phyloP scores from a whole-genome alignment of 2,888 invertebrate species.

The Falcaria lacertinaria region DNA sequence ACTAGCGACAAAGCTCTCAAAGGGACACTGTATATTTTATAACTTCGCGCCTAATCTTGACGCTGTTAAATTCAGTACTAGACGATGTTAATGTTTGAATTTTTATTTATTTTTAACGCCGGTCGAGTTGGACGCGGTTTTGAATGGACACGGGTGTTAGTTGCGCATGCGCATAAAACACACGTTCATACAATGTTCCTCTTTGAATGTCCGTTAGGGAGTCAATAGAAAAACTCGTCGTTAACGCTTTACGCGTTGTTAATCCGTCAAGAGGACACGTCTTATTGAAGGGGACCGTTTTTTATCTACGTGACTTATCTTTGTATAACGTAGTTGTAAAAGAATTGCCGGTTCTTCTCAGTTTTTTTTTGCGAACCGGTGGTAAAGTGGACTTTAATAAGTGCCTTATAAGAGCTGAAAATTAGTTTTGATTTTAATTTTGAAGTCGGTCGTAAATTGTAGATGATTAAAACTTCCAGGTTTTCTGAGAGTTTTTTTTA shows the following conservation, averaged over 20 bases:
- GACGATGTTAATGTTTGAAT: constrained; percentile 9
- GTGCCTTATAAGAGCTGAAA: no score
- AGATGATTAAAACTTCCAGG: no score
- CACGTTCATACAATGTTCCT: constrained; percentile 27
- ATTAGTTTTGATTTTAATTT: no score
- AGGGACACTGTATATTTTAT: constrained; percentile 29
- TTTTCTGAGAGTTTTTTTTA: no score
- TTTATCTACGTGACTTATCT: neutral
- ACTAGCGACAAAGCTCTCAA: constrained; percentile 9
- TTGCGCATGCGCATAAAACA: constrained; percentile 18
- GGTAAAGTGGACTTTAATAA: no score
- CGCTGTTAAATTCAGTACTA: constrained; percentile 19
- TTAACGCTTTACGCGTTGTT: constrained; percentile 10
- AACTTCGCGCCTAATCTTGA: constrained; percentile 34
- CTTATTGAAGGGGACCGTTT: neutral
- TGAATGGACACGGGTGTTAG: constrained; percentile 18
- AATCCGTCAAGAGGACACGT: neutral
- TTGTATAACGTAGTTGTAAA: neutral
- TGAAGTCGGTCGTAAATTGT: no score
- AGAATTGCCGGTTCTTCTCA: no score
- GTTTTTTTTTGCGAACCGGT: no score
- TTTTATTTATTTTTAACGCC: constrained; percentile 24
- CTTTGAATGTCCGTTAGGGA: constrained; percentile 12
- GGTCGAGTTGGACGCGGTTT: constrained; percentile 12
- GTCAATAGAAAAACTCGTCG: constrained; percentile 12